These are phyloP conservation scores for Pantherophis vulpinus DNA, from an alignment of 2,797 vertebrate species.

Conservation along the genomic window DNA sequence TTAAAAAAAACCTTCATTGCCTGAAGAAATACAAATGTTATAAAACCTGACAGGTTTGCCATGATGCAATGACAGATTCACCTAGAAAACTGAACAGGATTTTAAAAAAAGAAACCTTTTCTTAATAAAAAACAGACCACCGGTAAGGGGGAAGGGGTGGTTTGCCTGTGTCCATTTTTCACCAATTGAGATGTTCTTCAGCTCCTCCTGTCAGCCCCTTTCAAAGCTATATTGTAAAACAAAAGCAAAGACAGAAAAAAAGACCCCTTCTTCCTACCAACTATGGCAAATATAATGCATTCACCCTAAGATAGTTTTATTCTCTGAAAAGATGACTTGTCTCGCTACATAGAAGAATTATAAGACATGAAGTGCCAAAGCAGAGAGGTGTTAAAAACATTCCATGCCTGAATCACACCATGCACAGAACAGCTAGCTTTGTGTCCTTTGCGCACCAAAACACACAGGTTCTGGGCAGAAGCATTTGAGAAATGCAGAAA, in stretches of 20 bases:
- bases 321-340: neutral
- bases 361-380: neutral
- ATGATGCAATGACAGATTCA: neutral
- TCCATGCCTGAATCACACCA: neutral
- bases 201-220: conserved; percentile 3
- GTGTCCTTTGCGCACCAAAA: neutral
- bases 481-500: neutral
- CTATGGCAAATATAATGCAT: neutral
- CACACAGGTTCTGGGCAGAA: neutral
- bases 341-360: neutral
- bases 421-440: neutral
- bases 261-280: conserved; percentile 3
- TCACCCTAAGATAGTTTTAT: neutral
- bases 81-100: neutral
- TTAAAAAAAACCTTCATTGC: neutral
- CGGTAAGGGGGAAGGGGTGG: neutral
- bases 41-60: neutral
- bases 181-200: conserved; percentile 34
- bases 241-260: conserved; percentile 2
- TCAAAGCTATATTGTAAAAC: conserved; percentile 30
- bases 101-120: neutral
- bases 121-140: neutral
- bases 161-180: conserved; percentile 19
- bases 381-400: neutral
- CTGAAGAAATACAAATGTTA: neutral